phyloP scores from a whole-genome alignment of 2,113 vertebrate genomes.

The Glaucidium brasilianum region DNA sequence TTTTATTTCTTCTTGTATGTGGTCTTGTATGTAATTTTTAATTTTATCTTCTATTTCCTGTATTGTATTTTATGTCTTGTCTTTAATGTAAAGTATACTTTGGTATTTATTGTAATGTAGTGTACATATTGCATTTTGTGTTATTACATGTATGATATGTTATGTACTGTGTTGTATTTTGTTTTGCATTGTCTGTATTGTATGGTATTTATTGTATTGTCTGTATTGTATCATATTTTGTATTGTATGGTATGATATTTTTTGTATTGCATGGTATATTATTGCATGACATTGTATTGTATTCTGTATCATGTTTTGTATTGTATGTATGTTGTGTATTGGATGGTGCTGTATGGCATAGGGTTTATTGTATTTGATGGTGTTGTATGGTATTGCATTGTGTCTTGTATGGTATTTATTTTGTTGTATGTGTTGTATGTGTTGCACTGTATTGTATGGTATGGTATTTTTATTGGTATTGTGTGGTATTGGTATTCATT shows the following conservation, averaged over 20 bases:
- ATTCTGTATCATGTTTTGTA: not conserved
- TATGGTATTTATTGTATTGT: not conserved
- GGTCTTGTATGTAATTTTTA: too few species aligned
- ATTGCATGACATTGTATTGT: not conserved
- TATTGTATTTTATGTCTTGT: not conserved
- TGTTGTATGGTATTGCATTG: fast-evolving
- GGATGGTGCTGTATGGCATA: not conserved
- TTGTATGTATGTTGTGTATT: not conserved
- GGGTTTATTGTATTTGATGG: not conserved
- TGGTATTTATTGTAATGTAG: not conserved
- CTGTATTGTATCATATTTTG: not conserved
- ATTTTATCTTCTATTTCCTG: not conserved
- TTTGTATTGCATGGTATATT: too few species aligned
- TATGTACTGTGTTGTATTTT: too few species aligned
- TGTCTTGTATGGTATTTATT: fast-evolving
- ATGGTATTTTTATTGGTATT: not conserved
- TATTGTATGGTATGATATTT: not conserved
- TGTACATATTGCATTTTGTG: too few species aligned
- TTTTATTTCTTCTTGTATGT: too few species aligned
- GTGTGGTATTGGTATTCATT: not conserved
- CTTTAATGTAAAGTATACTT: not conserved
- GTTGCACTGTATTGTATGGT: not conserved
- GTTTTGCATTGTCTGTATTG: too few species aligned
- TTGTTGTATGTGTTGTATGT: fast-evolving
- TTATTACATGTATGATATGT: too few species aligned